These are phyloP conservation scores for Sinopyrophorus schimmeli DNA, from an alignment of 2,888 invertebrate genomes.

Conservation along the genomic window DNA sequence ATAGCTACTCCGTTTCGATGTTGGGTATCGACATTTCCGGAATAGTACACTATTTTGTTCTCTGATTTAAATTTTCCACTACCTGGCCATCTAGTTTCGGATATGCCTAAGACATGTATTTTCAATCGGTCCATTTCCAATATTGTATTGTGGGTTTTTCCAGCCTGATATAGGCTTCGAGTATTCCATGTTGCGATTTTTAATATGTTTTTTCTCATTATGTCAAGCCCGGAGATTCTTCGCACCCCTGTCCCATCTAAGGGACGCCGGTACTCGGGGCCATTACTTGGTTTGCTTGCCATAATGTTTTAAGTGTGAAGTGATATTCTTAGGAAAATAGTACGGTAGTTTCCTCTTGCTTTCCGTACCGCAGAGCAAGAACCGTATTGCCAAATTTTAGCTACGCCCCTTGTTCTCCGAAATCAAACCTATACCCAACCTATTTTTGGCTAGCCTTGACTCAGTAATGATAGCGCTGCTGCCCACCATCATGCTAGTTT, in stretches of 20 bases:
- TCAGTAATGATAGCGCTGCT: constrained; percentile 6
- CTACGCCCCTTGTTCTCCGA: background rate
- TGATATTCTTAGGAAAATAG: constrained; percentile 9
- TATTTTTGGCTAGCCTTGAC: background rate
- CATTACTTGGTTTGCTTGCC: constrained; percentile 4
- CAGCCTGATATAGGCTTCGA: constrained; percentile 4
- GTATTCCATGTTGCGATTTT: constrained; percentile 7
- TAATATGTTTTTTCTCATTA: constrained; percentile 5
- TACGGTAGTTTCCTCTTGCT: constrained; percentile 11
- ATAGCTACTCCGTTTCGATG: constrained; percentile 4
- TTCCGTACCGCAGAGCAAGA: constrained; percentile 8
- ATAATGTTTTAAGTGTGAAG: constrained; percentile 8
- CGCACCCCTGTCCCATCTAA: constrained; percentile 8
- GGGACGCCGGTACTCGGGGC: constrained; percentile 6
- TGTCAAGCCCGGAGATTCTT: constrained; percentile 5
- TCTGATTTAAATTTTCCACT: constrained; percentile 6
- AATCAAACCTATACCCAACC: background rate
- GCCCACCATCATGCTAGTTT: constrained; percentile 4
- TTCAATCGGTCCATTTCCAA: constrained; percentile 5
- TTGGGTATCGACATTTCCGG: background rate
- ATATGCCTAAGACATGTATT: constrained; percentile 5
- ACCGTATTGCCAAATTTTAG: constrained; percentile 5
- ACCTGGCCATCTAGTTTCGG: constrained; percentile 4
- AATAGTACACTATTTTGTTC: constrained; percentile 4
- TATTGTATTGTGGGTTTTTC: constrained; percentile 6